Evolutionary conservation across 2,797 vertebrate genomes (phyloP), one percentile per base, ranked within the genome.

Genomic region (Eulemur albifrons): DNA sequence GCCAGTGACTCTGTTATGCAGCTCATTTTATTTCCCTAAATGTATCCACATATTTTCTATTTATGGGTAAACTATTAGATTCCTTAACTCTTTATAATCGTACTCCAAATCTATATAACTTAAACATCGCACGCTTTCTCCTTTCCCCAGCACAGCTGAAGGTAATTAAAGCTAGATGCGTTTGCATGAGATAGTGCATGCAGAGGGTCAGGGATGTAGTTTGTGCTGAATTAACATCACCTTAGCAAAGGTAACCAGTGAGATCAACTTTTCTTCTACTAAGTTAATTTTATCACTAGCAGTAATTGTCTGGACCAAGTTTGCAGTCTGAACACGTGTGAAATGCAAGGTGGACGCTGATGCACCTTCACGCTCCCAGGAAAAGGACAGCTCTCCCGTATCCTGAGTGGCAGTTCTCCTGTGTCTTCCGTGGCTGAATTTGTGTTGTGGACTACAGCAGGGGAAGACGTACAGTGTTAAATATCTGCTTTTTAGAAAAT

Each of bases 1-100:
- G 48, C 23, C n/a, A 9, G 30, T 75, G 20, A 14, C 38, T 65
- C 27, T 92, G 59, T 20, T 45, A 2, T 35, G 45, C 25, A 14
- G 43, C 59, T 76, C 14, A n/a, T 76, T 50, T 67, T 52, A 11
- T 76, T n/a, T 76, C 35, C 43, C 45, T n/a, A 63, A 76, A n/a
- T 11, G 17, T 45, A 45, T 27, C 48, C 14, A 30, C 7, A 4
- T 70, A 17, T 59, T 87, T 67, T 14, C 48, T 52, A 3, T 83
- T 87, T 25, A n/a, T 82, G 63, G 72, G 38, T 52, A 82, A 72
- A 65, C 52, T 17, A 25, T 5, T 73, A 40, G n/a, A 67, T 83
- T 84, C 40, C 25, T 87, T 79, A 90, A 52, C 45, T 43, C 27
- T 87, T 83, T 50, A 59, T 79, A 18, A n/a, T 72, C 11, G 52